Conservation (phyloP, 1,140 invertebrate genomes). For the Scaptomyza graminum region DNA sequence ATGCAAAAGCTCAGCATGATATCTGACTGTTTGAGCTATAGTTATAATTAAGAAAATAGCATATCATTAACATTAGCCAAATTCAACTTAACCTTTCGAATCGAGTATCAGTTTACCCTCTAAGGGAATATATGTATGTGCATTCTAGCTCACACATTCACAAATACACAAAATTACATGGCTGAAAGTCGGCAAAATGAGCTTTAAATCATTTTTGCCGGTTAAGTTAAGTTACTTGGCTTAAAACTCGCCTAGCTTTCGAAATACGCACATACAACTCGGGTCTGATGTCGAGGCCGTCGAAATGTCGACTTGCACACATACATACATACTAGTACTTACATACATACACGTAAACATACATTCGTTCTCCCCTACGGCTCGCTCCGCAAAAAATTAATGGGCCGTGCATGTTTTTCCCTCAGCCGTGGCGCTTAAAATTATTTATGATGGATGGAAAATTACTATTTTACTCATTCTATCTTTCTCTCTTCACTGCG, state of each 20-base stretch:
- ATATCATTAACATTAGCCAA: slow-evolving; percentile 63
- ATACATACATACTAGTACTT: neutral
- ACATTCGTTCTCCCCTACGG: slow-evolving; percentile 24
- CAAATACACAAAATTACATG: neutral
- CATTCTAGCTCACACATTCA: too few species aligned
- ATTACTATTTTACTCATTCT: slow-evolving; percentile 60
- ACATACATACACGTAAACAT: slow-evolving; percentile 21
- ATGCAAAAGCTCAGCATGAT: slow-evolving; percentile 68
- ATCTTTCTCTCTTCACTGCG: slow-evolving; percentile 38
- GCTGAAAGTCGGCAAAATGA: slow-evolving; percentile 34
- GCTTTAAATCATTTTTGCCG: slow-evolving; percentile 15
- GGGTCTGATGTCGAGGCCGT: slow-evolving; percentile 55
- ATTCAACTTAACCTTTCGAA: slow-evolving; percentile 36
- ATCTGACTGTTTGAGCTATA: slow-evolving; percentile 27
- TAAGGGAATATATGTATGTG: neutral
- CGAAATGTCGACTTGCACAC: neutral
- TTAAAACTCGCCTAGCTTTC: slow-evolving; percentile 53
- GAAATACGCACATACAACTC: slow-evolving; percentile 39
- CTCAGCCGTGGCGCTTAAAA: slow-evolving; percentile 83
- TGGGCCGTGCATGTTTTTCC: slow-evolving; percentile 83
- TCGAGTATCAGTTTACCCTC: slow-evolving; percentile 63
- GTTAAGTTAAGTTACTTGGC: slow-evolving; percentile 34
- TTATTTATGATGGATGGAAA: slow-evolving; percentile 83
- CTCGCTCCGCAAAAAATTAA: slow-evolving; percentile 73
- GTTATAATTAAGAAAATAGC: slow-evolving; percentile 68